Evolutionary conservation across 2,888 invertebrate species (phyloP).

Genomic region (Caenorhabditis sp.): DNA sequence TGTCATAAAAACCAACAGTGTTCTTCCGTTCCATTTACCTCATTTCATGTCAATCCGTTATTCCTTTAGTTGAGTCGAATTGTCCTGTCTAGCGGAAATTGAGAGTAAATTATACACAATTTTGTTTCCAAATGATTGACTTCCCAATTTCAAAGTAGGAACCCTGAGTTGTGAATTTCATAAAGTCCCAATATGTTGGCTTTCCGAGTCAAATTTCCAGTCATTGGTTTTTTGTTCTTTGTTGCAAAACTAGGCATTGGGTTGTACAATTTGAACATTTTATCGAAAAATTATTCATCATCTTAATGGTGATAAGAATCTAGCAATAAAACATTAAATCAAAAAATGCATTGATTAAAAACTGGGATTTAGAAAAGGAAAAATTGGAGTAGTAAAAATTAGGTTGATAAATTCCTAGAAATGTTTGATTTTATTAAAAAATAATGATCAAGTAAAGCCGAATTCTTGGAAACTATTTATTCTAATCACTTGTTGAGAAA

Average conservation of each 20-base stretch:
- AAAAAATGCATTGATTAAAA: too few relatives aligned
- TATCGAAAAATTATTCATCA: too few relatives aligned
- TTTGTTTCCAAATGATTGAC: slow-evolving; percentile 20
- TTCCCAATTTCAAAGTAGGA: neutral
- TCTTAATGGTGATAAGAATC: too few relatives aligned
- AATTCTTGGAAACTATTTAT: too few relatives aligned
- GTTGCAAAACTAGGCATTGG: neutral
- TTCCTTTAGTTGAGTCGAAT: neutral
- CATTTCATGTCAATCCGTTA: neutral
- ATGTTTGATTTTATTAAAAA: too few relatives aligned
- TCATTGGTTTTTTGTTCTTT: neutral
- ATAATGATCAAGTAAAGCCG: too few relatives aligned
- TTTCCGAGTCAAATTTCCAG: slow-evolving; percentile 7
- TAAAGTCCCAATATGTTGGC: neutral
- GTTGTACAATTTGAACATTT: neutral
- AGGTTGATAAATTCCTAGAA: too few relatives aligned
- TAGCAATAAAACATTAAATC: too few relatives aligned
- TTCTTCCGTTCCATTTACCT: slow-evolving; percentile 6
- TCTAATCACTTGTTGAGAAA: too few relatives aligned
- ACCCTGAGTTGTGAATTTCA: neutral
- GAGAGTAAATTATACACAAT: slow-evolving; percentile 9
- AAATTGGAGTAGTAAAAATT: too few relatives aligned
- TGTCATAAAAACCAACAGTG: slow-evolving; percentile 27
- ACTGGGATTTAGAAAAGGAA: too few relatives aligned
- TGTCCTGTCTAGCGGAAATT: slow-evolving; percentile 42